phyloP scores from a whole-genome alignment of 2,113 vertebrate species.

The Scomber scombrus region DNA sequence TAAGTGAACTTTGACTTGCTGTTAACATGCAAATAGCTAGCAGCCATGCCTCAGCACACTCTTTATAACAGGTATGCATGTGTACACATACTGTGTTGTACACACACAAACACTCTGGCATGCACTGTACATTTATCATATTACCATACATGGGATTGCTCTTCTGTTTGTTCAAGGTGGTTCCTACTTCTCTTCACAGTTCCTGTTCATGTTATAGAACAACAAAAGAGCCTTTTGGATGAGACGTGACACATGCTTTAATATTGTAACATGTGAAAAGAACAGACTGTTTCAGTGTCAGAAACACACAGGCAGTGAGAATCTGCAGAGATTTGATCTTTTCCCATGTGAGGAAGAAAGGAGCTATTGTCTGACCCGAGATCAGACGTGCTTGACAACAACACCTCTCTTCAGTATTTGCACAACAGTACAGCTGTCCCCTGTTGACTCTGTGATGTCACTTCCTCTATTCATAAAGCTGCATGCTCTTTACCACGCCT shows the following conservation, averaged over 20 bases:
- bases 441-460: constrained; percentile 45
- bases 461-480: constrained; percentile 36
- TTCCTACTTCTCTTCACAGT: neutral
- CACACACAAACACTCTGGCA: neutral
- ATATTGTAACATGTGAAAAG: neutral
- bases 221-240: neutral
- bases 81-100: too few relatives aligned
- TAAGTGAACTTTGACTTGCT: too few relatives aligned
- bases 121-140: neutral
- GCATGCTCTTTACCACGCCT: neutral
- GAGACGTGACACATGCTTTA: constrained; percentile 11
- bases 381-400: constrained; percentile 38
- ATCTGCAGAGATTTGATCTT: neutral
- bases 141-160: neutral
- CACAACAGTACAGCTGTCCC: constrained; percentile 4
- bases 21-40: too few relatives aligned
- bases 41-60: too few relatives aligned
- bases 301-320: neutral
- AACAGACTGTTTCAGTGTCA: constrained; percentile 1
- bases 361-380: constrained; percentile 24
- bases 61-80: too few relatives aligned
- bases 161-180: constrained; percentile 42
- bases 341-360: neutral
- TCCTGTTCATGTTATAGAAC: neutral
- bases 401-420: constrained; percentile 10